Conservation (phyloP, 2,888 invertebrate genomes). For the Teleiodes luculella region DNA sequence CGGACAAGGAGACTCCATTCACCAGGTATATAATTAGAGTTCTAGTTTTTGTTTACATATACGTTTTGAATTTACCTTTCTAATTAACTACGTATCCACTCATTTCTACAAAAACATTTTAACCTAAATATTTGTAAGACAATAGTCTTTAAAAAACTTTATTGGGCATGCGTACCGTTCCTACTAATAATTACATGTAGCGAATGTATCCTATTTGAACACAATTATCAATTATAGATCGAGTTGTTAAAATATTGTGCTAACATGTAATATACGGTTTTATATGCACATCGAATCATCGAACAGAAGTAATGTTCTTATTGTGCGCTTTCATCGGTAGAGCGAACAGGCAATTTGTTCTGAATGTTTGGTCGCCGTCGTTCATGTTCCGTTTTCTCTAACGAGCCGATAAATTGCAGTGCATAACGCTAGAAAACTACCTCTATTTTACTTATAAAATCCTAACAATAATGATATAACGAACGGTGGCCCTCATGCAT, state of each 20-base stretch:
- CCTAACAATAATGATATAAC: too few species aligned
- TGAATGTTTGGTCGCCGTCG: conserved; percentile 50
- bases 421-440: conserved; percentile 11
- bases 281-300: conserved; percentile 36
- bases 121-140: too few species aligned
- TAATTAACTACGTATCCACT: too few species aligned
- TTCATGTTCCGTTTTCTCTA: conserved; percentile 50
- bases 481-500: too few species aligned
- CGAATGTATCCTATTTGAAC: too few species aligned
- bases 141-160: too few species aligned
- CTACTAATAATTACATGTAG: too few species aligned
- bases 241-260: background rate
- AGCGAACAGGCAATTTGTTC: conserved; percentile 58
- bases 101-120: too few species aligned
- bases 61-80: too few species aligned
- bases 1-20: conserved; percentile 36
- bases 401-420: conserved; percentile 47
- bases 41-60: background rate
- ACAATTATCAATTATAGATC: background rate
- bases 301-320: conserved; percentile 46
- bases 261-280: conserved; percentile 33
- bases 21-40: conserved; percentile 14
- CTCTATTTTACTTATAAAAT: background rate
- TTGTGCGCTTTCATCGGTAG: conserved; percentile 56
- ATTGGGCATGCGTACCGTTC: too few species aligned